Percentiles rank a stretch among this genome's conserved stretches.
Conservation (phyloP, 2,797 vertebrate genomes). For the Morelia viridis region DNA sequence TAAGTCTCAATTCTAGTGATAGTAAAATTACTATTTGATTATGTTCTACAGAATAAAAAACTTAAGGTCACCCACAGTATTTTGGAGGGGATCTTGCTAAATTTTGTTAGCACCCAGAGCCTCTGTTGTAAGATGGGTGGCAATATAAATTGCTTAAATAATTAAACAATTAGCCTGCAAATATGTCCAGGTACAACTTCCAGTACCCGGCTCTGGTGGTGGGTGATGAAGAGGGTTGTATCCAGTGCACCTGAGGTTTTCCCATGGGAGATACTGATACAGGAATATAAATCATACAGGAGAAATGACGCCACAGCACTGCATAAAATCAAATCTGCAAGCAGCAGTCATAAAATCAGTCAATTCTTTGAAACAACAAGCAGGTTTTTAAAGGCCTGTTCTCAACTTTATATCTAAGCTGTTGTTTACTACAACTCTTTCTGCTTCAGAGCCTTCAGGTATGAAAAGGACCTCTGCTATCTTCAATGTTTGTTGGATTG, state of each 20-base stretch:
- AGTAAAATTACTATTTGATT: not conserved
- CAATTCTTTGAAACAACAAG: not conserved
- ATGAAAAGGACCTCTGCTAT: not conserved
- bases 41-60: not conserved
- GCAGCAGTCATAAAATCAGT: not conserved
- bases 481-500: not conserved
- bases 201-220: not conserved
- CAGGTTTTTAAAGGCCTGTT: not conserved
- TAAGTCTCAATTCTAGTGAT: not conserved
- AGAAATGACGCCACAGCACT: not conserved
- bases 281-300: not conserved
- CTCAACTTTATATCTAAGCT: not conserved
- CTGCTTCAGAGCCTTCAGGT: not conserved
- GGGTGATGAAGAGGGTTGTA: not conserved
- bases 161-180: not conserved
- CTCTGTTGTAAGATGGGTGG: not conserved
- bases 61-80: not conserved
- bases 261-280: not conserved
- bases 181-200: not conserved
- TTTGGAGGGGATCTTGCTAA: not conserved
- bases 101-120: not conserved
- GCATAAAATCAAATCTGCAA: not conserved
- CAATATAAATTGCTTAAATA: not conserved
- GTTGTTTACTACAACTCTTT: not conserved
- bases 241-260: not conserved